A percentile compares a stretch with the other conserved stretches of the same genome.
Evolutionary conservation across 2,888 invertebrate species (phyloP).

Genomic region (Clostera curtula): DNA sequence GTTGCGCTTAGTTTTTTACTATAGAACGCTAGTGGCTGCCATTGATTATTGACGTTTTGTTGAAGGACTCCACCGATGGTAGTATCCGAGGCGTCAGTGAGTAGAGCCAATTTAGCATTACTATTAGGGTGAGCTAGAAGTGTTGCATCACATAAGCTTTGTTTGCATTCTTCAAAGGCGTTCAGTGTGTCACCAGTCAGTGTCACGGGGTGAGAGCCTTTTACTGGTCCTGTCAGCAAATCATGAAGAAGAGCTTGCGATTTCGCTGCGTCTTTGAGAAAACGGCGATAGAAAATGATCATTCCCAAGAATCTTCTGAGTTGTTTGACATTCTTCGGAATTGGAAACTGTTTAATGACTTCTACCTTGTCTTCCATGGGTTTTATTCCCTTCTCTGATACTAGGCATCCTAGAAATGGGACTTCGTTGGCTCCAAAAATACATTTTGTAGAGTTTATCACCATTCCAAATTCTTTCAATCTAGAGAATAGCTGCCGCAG

Average conservation of each 20-base stretch:
- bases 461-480: slow-evolving; percentile 3
- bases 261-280: background rate
- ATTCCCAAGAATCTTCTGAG: slow-evolving; percentile 4
- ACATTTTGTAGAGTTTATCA: slow-evolving; percentile 3
- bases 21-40: slow-evolving; percentile 7
- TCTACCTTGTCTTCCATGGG: slow-evolving; percentile 2
- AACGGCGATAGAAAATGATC: slow-evolving; percentile 3
- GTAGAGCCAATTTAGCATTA: slow-evolving; percentile 1
- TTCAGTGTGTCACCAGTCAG: background rate
- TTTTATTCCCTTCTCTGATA: slow-evolving; percentile 1
- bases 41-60: background rate
- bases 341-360: slow-evolving; percentile 1
- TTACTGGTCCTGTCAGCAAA: background rate
- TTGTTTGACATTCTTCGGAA: slow-evolving; percentile 1
- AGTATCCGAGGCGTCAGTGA: slow-evolving; percentile 5
- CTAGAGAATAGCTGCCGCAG: slow-evolving; percentile 1
- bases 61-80: slow-evolving; percentile 5
- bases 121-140: slow-evolving; percentile 2
- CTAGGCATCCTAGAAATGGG: slow-evolving; percentile 1
- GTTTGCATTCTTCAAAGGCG: slow-evolving; percentile 1
- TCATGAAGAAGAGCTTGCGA: slow-evolving; percentile 1
- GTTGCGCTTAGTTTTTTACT: slow-evolving; percentile 1
- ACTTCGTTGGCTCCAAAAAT: slow-evolving; percentile 2
- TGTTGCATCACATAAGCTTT: slow-evolving; percentile 1
- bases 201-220: background rate